phyloP scores from a whole-genome alignment of 2,797 vertebrate species.

The Psittacula echo region DNA sequence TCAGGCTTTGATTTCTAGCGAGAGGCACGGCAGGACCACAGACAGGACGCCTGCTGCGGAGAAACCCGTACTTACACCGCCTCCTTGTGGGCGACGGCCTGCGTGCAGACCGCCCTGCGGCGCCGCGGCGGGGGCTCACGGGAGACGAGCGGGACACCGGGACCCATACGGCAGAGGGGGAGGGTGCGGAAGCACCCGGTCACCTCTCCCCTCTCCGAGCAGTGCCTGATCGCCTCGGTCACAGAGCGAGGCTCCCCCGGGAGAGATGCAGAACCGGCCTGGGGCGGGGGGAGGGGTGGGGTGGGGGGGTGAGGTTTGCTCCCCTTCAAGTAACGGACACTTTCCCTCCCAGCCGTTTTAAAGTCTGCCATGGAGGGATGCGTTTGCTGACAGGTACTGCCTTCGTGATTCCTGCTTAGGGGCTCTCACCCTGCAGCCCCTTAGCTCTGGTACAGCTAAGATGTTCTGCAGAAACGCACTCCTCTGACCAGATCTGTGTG shows the following conservation, averaged over 20 bases:
- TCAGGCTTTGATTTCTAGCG: background rate
- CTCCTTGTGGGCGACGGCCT: background rate
- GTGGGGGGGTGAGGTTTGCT: no score
- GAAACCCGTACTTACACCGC: background rate
- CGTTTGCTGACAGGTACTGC: fast-evolving
- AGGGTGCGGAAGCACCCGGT: background rate
- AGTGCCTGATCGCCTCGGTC: background rate
- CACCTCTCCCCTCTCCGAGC: background rate
- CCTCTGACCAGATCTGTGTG: fast-evolving
- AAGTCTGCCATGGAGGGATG: fast-evolving
- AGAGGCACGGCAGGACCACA: fast-evolving
- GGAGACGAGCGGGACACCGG: no score
- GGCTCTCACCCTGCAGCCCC: no score
- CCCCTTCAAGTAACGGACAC: fast-evolving
- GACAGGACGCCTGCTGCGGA: fast-evolving
- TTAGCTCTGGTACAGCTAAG: fast-evolving
- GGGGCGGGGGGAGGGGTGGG: background rate
- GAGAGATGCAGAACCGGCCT: background rate
- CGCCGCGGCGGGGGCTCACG: background rate
- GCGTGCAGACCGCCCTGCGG: background rate
- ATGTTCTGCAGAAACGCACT: background rate
- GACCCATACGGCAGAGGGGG: fast-evolving
- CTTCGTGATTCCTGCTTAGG: fast-evolving
- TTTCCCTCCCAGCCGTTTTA: no score
- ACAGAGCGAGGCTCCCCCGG: fast-evolving